Evolutionary conservation across 37 sponge, comb jelly and placozoan genomes (phyloP).

Genomic region (Axinella damicornis): DNA sequence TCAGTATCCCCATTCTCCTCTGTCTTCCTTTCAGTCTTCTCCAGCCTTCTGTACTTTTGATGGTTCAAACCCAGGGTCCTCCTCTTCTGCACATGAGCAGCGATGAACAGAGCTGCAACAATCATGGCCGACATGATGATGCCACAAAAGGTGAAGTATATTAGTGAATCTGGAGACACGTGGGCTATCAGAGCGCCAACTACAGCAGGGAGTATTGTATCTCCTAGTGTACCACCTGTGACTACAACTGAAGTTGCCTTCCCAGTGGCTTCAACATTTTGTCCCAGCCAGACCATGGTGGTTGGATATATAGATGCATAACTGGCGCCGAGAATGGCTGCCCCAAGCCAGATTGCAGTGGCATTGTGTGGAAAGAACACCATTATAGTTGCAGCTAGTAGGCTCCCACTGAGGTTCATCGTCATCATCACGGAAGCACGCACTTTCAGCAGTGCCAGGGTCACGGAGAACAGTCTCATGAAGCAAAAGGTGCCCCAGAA

Average conservation of each 20-base stretch:
- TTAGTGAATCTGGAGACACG: slow-evolving; percentile 17
- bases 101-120: background rate
- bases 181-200: slow-evolving; percentile 33
- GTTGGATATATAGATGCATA: slow-evolving; percentile 65
- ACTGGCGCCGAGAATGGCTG: slow-evolving; percentile 39
- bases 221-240: slow-evolving; percentile 49
- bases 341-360: slow-evolving; percentile 53
- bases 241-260: slow-evolving; percentile 38
- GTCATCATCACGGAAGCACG: slow-evolving; percentile 47
- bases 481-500: slow-evolving; percentile 79
- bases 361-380: background rate
- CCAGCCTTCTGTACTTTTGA: background rate
- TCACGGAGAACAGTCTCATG: slow-evolving; percentile 30
- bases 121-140: slow-evolving; percentile 9
- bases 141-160: slow-evolving; percentile 35
- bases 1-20: no score
- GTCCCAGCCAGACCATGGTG: slow-evolving; percentile 50
- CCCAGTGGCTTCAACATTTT: slow-evolving; percentile 28
- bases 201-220: slow-evolving; percentile 39
- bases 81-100: background rate
- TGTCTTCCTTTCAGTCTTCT: slow-evolving; percentile 1
- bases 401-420: slow-evolving; percentile 40
- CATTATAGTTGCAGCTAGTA: slow-evolving; percentile 35
- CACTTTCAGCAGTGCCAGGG: slow-evolving; percentile 36
- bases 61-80: background rate